Evolutionary conservation across 2,888 invertebrate genomes (phyloP).

Genomic region (Lycocerus yunnanus): DNA sequence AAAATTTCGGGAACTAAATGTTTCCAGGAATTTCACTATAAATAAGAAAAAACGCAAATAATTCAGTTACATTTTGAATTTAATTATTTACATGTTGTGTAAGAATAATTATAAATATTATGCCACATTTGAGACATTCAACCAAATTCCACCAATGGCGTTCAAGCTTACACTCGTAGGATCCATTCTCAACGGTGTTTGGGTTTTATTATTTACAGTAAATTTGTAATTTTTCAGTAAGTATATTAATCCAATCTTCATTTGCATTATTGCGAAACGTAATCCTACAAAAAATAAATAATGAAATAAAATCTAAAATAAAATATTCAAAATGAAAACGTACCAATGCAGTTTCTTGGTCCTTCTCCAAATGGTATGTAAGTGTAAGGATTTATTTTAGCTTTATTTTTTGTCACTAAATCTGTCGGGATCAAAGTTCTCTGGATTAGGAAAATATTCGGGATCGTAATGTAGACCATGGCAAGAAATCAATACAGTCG

Average conservation of each 20-base stretch:
- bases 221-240: constrained; percentile 35
- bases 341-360: constrained; percentile 30
- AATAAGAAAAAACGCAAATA: too few relatives aligned
- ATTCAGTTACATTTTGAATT: too few relatives aligned
- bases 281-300: constrained; percentile 15
- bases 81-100: neutral
- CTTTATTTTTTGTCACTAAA: constrained; percentile 40
- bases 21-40: too few relatives aligned
- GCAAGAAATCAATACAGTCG: neutral
- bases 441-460: constrained; percentile 45
- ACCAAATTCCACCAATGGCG: neutral
- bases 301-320: neutral
- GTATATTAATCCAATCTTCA: constrained; percentile 42
- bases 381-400: constrained; percentile 31
- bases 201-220: constrained; percentile 27
- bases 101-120: neutral
- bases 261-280: constrained; percentile 46
- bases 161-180: neutral
- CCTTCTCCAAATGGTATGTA: constrained; percentile 44
- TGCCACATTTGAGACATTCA: neutral
- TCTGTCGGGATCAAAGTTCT: constrained; percentile 47
- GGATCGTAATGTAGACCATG: constrained; percentile 10
- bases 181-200: constrained; percentile 5
- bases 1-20: too few relatives aligned
- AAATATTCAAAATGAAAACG: neutral